These are phyloP conservation scores for Parazoanthus swiftii DNA, from an alignment of 92 coral and sea anemone genomes.

Conservation along the genomic window DNA sequence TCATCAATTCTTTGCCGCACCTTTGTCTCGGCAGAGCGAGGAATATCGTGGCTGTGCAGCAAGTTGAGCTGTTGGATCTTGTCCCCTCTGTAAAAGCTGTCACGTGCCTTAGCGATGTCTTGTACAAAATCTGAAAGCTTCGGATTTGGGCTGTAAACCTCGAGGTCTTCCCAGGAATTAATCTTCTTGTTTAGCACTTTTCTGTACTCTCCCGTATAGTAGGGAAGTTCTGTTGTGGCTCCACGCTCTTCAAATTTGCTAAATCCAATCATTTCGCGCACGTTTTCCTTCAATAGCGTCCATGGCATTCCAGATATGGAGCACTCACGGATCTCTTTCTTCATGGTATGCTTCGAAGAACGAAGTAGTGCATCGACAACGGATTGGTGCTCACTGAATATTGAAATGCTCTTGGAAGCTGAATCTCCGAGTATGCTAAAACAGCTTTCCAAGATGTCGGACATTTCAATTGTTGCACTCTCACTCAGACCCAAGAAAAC, in stretches of 20 bases:
- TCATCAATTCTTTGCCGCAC: conserved; percentile 33
- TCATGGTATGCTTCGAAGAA: conserved; percentile 42
- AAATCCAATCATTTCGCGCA: conserved; percentile 55
- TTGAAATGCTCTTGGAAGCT: conserved; percentile 52
- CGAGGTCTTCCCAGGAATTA: conserved; percentile 60
- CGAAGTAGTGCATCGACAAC: conserved; percentile 38
- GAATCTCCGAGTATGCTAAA: conserved; percentile 59
- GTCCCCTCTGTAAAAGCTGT: conserved; percentile 62
- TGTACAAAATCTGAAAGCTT: conserved; percentile 23
- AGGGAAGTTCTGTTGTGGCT: conserved; percentile 62
- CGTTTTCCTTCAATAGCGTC: conserved; percentile 40
- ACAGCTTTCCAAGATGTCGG: conserved; percentile 58
- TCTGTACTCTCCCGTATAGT: conserved; percentile 42
- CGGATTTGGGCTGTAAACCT: conserved; percentile 59
- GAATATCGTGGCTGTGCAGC: conserved; percentile 49
- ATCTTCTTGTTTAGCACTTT: conserved; percentile 56
- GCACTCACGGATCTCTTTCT: conserved; percentile 49
- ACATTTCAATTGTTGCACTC: conserved; percentile 52
- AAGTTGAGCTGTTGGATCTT: conserved; percentile 54
- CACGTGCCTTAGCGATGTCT: conserved; percentile 44
- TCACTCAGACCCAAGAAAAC: conserved; percentile 53
- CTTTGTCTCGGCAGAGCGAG: conserved; percentile 36
- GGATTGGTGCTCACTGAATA: conserved; percentile 47
- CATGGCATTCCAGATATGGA: conserved; percentile 49
- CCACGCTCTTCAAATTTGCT: conserved; percentile 48